Evolutionary conservation across 2,113 vertebrate genomes (phyloP).

Genomic region (Varanus salvator): DNA sequence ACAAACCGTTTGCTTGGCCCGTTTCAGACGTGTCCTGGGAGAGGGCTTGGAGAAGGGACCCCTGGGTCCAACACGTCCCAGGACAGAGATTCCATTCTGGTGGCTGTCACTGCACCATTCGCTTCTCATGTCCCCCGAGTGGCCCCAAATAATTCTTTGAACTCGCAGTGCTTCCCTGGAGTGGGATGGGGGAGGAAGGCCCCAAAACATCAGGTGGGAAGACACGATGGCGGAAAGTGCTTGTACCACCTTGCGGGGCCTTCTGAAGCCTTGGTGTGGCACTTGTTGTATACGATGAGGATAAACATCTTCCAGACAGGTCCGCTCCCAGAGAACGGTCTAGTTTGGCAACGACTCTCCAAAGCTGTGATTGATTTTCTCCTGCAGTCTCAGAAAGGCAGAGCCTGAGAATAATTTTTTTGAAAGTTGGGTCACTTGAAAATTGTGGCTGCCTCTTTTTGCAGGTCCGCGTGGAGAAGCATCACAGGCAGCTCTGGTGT

Average conservation of each 20-base stretch:
- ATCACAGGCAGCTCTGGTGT: no score
- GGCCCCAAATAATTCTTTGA: not conserved
- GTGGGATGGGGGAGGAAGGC: not conserved
- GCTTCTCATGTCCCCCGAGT: not conserved
- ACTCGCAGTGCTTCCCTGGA: not conserved
- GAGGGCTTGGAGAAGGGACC: conserved; percentile 10
- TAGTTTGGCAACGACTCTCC: not conserved
- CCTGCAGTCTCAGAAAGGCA: not conserved
- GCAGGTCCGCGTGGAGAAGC: not conserved
- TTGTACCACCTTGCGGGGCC: not conserved
- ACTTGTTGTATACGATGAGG: not conserved
- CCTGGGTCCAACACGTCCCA: not conserved
- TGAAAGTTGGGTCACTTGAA: not conserved
- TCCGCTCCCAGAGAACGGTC: not conserved
- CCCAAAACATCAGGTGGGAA: not conserved
- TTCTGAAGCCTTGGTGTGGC: not conserved
- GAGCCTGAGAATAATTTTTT: not conserved
- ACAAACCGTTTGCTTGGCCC: conserved; percentile 14
- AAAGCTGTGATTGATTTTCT: not conserved
- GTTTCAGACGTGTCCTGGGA: conserved; percentile 11
- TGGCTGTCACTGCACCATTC: not conserved
- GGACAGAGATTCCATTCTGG: conserved; percentile 36
- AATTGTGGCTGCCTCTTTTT: not conserved
- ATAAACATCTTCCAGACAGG: not conserved
- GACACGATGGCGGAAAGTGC: not conserved